Conservation (phyloP, 2,797 vertebrate genomes). For the Bucorvus abyssinicus region DNA sequence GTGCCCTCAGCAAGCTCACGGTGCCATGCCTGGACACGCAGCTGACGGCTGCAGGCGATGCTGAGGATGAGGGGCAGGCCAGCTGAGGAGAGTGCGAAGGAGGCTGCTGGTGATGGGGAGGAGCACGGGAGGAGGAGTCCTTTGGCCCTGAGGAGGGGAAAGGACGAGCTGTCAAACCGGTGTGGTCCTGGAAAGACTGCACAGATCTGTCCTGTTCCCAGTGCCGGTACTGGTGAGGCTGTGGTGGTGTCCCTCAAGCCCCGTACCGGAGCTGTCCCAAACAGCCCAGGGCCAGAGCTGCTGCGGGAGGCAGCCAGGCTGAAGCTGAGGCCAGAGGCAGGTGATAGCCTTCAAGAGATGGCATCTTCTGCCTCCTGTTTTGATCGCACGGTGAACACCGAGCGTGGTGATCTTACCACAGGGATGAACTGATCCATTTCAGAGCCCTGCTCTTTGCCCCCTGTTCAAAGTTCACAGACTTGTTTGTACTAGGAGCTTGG, state of each 20-base stretch:
- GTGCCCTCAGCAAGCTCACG: background rate
- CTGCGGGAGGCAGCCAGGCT: background rate
- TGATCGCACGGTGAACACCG: background rate
- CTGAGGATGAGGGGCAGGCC: background rate
- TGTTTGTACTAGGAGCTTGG: background rate
- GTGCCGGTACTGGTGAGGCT: background rate
- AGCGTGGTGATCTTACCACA: background rate
- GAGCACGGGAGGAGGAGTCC: background rate
- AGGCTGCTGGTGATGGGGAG: background rate
- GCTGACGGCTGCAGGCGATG: fast-evolving
- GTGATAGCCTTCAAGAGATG: background rate
- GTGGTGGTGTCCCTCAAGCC: background rate
- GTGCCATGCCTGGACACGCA: fast-evolving
- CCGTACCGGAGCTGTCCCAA: background rate
- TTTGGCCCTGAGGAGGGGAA: background rate
- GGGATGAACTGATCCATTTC: background rate
- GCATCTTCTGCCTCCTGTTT: background rate
- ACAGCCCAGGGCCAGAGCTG: background rate
- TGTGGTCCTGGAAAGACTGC: background rate
- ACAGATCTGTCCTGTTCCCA: background rate
- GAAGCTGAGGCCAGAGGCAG: background rate
- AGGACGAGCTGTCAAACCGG: background rate
- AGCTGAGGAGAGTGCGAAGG: background rate
- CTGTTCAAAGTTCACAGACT: background rate
- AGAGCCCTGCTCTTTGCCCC: background rate